Base-by-base conservation (phyloP, 2,888 invertebrate species). In the Lepas anatifera region DNA sequence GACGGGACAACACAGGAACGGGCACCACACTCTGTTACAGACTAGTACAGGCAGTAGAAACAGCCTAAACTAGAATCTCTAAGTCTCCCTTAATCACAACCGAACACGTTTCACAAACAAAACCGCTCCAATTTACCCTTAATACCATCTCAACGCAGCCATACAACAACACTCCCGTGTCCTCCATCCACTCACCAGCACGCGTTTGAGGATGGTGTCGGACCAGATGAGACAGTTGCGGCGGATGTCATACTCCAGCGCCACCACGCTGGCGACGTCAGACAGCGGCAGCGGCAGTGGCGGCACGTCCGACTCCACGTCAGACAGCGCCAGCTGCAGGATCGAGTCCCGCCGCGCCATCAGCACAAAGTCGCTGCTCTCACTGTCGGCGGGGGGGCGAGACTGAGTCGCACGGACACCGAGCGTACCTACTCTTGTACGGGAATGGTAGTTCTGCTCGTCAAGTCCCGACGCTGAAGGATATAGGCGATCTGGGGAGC, bases 141-240 rank as follows among this genome's bases (percentile, higher is more conserved):
- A 50, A n/a, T 7, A 50, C 22, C 18, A 8, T 13, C n/a, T 22
- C n/a, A 22, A 7, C 18, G 6, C 50, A 13, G 10, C 18, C 50
- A 22, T 25, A 8, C 18, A 8, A 50, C 50, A 50, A n/a, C n/a
- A n/a, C n/a, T n/a, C n/a, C n/a, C n/a, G n/a, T n/a, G n/a, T n/a
- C n/a, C n/a, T 10, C 52, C 6, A 27, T 43, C 22, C 25, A 75
- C 77, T 77, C 75, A 82, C 82, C 72, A 87, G 87, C 73, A 94
- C 92, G 32, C 87, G 87, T 76, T 92, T 89, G 13, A 86, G 81
- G 69, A 88, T 87, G 71, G 90, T 90, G 77, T 94, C 93, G 1
- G 92, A 92, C 90, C 92, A 95, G 79, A 89, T 95, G 1, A 95
- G 83, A 77, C 92, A 92, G 76, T 92, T 91, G 74, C 89, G 88